phyloP scores from a whole-genome alignment of 2,888 invertebrate genomes.

The Tenthredo notha region DNA sequence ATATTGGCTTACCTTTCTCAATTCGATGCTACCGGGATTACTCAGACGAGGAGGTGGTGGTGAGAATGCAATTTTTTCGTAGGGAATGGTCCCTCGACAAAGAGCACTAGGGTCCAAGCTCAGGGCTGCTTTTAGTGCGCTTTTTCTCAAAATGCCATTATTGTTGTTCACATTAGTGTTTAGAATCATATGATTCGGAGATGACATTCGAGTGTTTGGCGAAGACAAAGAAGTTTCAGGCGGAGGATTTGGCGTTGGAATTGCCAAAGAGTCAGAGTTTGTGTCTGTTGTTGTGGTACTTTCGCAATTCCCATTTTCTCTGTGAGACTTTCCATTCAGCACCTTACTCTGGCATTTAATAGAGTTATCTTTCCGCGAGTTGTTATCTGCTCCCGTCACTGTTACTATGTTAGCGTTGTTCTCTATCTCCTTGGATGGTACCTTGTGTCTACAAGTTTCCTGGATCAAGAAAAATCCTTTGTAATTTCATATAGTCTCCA shows the following conservation, averaged over 20 bases:
- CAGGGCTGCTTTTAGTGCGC: conserved; percentile 75
- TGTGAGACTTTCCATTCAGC: conserved; percentile 39
- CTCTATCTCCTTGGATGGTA: neutral
- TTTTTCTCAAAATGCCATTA: conserved; percentile 74
- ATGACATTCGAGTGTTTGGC: conserved; percentile 73
- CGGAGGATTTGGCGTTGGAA: conserved; percentile 63
- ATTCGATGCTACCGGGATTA: conserved; percentile 70
- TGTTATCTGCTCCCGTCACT: neutral
- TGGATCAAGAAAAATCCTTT: conserved; percentile 10
- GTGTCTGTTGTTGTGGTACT: conserved; percentile 70
- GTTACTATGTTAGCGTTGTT: conserved; percentile 31
- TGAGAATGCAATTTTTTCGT: conserved; percentile 74
- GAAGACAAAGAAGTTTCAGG: conserved; percentile 69
- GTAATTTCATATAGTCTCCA: too few species aligned
- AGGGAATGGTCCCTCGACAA: conserved; percentile 72
- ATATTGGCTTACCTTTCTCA: conserved; percentile 67
- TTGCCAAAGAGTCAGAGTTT: conserved; percentile 68
- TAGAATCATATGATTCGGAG: conserved; percentile 69
- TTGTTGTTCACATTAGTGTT: conserved; percentile 66
- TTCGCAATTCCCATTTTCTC: conserved; percentile 67
- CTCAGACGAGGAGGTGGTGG: conserved; percentile 69
- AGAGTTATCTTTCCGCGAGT: neutral
- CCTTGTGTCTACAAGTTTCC: conserved; percentile 44
- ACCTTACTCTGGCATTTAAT: conserved; percentile 14
- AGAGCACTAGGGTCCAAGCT: conserved; percentile 77